Evolutionary conservation across 2,113 vertebrate species (phyloP).

Genomic region (Paracanthobrama guichenoti): DNA sequence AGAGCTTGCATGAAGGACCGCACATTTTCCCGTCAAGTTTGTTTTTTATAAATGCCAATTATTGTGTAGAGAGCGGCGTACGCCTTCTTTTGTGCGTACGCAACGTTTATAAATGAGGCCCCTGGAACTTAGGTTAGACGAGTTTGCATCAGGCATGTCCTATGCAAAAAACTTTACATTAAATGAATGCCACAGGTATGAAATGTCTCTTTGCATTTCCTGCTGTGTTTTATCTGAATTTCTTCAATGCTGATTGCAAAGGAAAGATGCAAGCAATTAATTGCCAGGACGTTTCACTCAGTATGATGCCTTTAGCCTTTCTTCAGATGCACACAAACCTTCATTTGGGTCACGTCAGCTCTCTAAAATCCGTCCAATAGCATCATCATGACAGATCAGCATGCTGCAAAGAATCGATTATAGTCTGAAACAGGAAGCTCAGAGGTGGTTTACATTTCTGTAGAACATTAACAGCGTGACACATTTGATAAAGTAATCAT

Average conservation of each 20-base stretch:
- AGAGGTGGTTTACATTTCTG: conserved; percentile 24
- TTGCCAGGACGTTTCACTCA: neutral
- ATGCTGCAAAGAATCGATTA: conserved; percentile 7
- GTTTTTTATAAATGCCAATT: no score
- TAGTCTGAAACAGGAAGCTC: neutral
- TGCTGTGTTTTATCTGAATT: neutral
- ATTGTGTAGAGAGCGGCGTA: no score
- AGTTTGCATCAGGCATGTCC: neutral
- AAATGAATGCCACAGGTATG: no score
- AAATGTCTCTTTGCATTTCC: neutral
- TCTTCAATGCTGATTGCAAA: neutral
- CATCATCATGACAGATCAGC: neutral
- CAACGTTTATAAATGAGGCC: no score
- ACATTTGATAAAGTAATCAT: conserved; percentile 11
- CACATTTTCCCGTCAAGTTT: no score
- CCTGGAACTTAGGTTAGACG: no score
- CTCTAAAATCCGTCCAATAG: neutral
- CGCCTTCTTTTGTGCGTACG: no score
- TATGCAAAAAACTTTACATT: neutral
- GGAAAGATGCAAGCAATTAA: neutral
- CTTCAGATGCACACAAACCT: neutral
- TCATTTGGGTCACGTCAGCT: neutral
- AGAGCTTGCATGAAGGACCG: no score
- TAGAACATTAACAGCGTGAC: conserved; percentile 20
- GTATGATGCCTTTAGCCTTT: neutral